Base-by-base conservation (phyloP, 2,113 vertebrate genomes). In the Fulmarus glacialis region DNA sequence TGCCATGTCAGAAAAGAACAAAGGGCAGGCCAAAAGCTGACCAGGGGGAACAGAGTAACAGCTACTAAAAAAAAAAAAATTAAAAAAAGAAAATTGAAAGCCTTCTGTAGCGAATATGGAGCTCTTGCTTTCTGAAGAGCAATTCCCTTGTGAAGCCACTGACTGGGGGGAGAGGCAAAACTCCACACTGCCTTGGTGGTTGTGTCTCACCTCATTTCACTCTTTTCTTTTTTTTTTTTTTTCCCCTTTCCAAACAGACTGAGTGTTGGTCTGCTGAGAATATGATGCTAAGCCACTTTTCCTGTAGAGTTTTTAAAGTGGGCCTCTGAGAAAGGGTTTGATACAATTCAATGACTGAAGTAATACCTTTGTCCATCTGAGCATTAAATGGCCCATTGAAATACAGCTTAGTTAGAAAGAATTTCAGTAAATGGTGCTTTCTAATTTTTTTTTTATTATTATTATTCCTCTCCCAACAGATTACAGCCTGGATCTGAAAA, bases 331-430 rank as follows among this genome's bases (percentile, higher is more conserved):
- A 98, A 98, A 94, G 94, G 93, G 96, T 94, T 97, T 95, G 98
- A 98, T 98, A 97, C 98, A 99, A 98, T 95, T 98, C 97, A 98
- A 66, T 98, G 98, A 97, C 95, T 98, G 97, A 98, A 98, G 97
- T 99, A 99, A 99, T 99, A 99, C 98, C 98, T 98, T 98, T 99
- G 98, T 98, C 98, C 97, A 98, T 98, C 97, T 99, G 97, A 98
- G 98, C 98, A 98, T 98, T 99, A 98, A 99, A 99, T 98, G 98
- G 97, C 91, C 98, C 96, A 88, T 97, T 98, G 98, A 98, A 98
- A 98, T 98, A 98, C 96, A 98, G 98, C 98, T 99, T 98, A 98
- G 98, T 98, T 98, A 96, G 98, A 98, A 94, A 93, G 88, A 97
- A 98, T 97, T 98, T 98, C 95, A 96, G 97, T 95, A 98, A 98